Conservation (phyloP, 2,888 invertebrate genomes). For the Cylloceria caligata region DNA sequence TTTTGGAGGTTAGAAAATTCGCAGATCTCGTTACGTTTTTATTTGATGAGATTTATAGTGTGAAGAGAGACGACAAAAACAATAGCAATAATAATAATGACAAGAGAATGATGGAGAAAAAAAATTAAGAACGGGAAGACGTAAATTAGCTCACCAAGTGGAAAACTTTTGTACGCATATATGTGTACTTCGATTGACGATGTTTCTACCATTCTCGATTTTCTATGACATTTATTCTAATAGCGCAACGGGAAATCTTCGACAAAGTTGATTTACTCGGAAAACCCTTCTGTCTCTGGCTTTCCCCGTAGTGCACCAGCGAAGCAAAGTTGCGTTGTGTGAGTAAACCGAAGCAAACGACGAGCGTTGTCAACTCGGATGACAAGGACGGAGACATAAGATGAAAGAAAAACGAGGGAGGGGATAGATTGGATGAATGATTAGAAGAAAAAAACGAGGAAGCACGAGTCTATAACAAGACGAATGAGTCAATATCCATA, state of each 20-base stretch:
- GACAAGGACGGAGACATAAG: conserved; percentile 25
- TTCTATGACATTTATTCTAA: conserved; percentile 7
- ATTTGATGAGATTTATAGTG: not conserved
- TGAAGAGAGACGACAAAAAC: not conserved
- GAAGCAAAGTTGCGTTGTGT: not conserved
- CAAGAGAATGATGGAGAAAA: not conserved
- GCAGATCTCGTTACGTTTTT: conserved; percentile 10
- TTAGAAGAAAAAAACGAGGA: conserved; percentile 1
- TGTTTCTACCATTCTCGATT: conserved; percentile 50
- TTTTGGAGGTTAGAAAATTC: conserved; percentile 41
- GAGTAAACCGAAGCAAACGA: conserved; percentile 34
- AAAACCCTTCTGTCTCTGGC: conserved; percentile 10
- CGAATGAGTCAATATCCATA: not conserved
- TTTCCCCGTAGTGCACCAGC: not conserved
- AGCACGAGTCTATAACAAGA: not conserved
- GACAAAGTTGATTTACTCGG: conserved; percentile 8
- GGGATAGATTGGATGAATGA: not conserved
- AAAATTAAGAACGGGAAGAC: not conserved
- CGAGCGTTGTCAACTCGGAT: conserved; percentile 38
- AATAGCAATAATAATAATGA: not conserved
- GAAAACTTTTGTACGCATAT: conserved; percentile 41
- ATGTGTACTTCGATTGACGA: conserved; percentile 38
- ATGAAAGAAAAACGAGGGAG: conserved; percentile 10
- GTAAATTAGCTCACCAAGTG: conserved; percentile 44
- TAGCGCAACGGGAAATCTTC: conserved; percentile 1